Evolutionary conservation across 2,113 vertebrate species (phyloP), one percentile per base, ranked within the genome.

Genomic region (Pyxicephalus adspersus): DNA sequence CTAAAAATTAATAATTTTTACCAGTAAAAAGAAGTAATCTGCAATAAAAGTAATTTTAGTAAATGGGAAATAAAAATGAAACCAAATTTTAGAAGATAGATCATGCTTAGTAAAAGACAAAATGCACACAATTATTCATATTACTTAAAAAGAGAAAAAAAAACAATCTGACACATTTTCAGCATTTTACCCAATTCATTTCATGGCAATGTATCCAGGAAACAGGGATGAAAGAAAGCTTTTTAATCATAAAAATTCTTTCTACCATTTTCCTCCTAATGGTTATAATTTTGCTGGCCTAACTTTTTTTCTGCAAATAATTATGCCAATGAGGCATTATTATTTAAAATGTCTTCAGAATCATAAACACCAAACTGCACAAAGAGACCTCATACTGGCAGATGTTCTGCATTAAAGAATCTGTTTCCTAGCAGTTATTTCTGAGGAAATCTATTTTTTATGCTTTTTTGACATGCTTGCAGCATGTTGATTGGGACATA

Each of bases 281-380:
- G 77, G 57, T 80, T 71, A 80, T 70, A 71, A 71, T 80, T 67
- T 54, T 6, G 20, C 31, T n/a, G 65, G 25, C 2, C 58, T 26
- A 77, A 60, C 28, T 65, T 22, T 68, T 66, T 65, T 22, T 58
- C 57, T 26, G 26, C 34, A 71, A 26, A 50, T 70, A 80, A 71
- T 80, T 71, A 80, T 80, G 55, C 54, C 66, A 72, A 80, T 38
- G 66, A 80, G 34, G 25, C 55, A 80, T 80, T 80, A 80, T 80
- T 80, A 71, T 71, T 80, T 80, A 6, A 71, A 71, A 80, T 80
- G 77, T 63, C 66, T 80, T 66, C 55, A 63, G 58, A 71, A 80
- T 71, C 67, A 80, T 71, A 80, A 80, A 71, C 77, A 63, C 66
- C 65, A 50, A 31, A 63, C 66, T 63, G 26, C 66, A 71, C 54